Conservation (phyloP, 2,113 vertebrate genomes). For the Muscicapa adusta region DNA sequence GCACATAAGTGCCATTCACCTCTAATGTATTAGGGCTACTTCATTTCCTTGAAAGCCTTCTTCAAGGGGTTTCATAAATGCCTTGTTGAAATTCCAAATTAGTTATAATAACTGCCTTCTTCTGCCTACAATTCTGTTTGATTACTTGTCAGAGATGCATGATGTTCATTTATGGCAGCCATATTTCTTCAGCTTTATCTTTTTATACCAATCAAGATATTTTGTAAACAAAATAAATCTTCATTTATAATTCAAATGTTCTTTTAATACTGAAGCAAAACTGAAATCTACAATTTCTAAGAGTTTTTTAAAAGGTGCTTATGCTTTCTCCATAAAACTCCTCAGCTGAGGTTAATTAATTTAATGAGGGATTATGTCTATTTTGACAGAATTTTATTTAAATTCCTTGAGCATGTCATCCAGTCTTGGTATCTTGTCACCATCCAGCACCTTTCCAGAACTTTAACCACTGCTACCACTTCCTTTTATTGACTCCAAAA, state of each 20-base stretch:
- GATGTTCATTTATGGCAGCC: neutral
- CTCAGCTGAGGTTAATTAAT: conserved; percentile 31
- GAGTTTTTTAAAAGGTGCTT: neutral
- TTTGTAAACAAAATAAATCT: conserved; percentile 22
- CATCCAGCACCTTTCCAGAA: neutral
- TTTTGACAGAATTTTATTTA: conserved; percentile 51
- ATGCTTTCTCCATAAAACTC: conserved; percentile 14
- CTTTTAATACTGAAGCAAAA: neutral
- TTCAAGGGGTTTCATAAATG: conserved; percentile 1
- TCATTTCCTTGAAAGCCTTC: conserved; percentile 23
- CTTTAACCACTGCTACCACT: neutral
- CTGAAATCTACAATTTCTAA: neutral
- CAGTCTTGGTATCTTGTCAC: conserved; percentile 30
- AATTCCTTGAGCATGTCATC: conserved; percentile 31
- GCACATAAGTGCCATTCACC: neutral
- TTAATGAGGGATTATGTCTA: conserved; percentile 52
- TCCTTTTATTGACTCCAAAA: neutral
- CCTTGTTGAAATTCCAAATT: conserved; percentile 18
- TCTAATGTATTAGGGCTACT: neutral
- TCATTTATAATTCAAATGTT: neutral
- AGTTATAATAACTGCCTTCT: neutral
- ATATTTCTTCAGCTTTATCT: neutral
- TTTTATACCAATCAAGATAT: neutral
- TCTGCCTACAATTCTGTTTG: neutral
- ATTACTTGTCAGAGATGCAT: neutral